Conservation (phyloP, 2,888 invertebrate species). For the Diachrysia chrysitis region DNA sequence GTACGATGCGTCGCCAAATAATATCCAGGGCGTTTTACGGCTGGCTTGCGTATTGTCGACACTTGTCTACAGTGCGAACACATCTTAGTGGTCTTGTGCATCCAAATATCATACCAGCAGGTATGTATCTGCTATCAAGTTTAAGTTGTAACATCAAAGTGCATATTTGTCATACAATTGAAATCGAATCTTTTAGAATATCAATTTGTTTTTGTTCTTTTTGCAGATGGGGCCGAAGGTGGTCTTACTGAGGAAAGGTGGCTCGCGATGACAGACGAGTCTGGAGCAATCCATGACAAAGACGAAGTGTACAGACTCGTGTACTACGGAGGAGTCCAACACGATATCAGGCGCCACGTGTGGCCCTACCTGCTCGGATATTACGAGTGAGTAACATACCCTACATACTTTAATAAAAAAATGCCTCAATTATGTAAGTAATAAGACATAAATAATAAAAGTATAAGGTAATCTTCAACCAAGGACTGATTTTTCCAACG, state of each 20-base stretch:
- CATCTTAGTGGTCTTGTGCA: slow-evolving; percentile 97
- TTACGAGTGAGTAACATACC: slow-evolving; percentile 88
- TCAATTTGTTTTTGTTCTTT: neutral
- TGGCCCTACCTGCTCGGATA: slow-evolving; percentile 97
- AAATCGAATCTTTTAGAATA: neutral
- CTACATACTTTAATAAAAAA: no score
- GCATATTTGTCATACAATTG: no score
- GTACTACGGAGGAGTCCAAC: slow-evolving; percentile 96
- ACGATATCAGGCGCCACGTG: slow-evolving; percentile 93
- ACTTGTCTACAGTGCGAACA: slow-evolving; percentile 96
- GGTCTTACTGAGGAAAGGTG: slow-evolving; percentile 94
- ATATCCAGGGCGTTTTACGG: slow-evolving; percentile 98
- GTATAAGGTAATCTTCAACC: no score
- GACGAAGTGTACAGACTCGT: slow-evolving; percentile 94
- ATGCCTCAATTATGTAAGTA: no score
- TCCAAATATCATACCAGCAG: slow-evolving; percentile 91
- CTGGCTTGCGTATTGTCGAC: slow-evolving; percentile 98
- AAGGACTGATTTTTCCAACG: no score
- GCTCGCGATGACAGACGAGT: slow-evolving; percentile 90
- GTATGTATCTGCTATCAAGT: no score
- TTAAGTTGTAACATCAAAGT: no score
- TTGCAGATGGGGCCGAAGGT: slow-evolving; percentile 89
- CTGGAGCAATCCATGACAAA: slow-evolving; percentile 90
- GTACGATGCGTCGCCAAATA: slow-evolving; percentile 98
- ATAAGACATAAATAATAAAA: no score